Evolutionary conservation across 92 coral and sea anemone species (phyloP), one percentile per base, ranked within the genome.

Genomic region (Epizoanthus fatuus): DNA sequence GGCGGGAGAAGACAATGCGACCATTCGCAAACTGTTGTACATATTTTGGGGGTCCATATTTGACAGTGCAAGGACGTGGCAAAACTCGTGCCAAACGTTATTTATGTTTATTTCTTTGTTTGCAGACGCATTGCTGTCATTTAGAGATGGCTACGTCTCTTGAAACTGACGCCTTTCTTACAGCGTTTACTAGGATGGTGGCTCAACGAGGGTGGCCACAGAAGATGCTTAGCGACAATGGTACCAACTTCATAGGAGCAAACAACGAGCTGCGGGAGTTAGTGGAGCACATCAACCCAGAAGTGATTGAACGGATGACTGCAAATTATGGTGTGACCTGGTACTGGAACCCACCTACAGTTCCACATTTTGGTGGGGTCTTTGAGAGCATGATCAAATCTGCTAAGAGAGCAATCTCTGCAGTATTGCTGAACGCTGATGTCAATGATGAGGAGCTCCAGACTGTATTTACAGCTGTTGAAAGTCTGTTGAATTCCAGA

Each of bases 331-430:
- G 81, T 3, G 79, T 88, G 12, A 65, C 70, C 32, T 88, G 92
- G 89, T 32, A 74, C 54, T 92, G 89, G 69, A 92, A 88, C 72
- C 95, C 90, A 39, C 95, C 90, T 12, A 82, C 65, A 2, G 90
- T 84, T 9, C 93, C 93, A 7, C 93, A 92, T 69, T 92, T 88
- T 62, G 93, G 95, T 47, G 95, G 93, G 14, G 91, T 81, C 0
- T 81, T 86, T 54, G 91, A 89, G 37, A 54, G 75, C 7, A 85
- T 89, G 93, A 92, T 89, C 11, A 92, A 89, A 63, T 25, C 95
- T 19, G 93, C 95, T 9, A 85, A 92, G 77, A 58, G 86, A 37
- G 90, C 93, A 5, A 89, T 86, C 3, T 47, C 64, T 4, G 89
- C 91, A 12, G 74, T 90, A 0, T 10, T 90, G 15, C 15, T 57